Evolutionary conservation across 2,113 vertebrate genomes (phyloP), one percentile per base, ranked within the genome.

Genomic region (Columbina picui): DNA sequence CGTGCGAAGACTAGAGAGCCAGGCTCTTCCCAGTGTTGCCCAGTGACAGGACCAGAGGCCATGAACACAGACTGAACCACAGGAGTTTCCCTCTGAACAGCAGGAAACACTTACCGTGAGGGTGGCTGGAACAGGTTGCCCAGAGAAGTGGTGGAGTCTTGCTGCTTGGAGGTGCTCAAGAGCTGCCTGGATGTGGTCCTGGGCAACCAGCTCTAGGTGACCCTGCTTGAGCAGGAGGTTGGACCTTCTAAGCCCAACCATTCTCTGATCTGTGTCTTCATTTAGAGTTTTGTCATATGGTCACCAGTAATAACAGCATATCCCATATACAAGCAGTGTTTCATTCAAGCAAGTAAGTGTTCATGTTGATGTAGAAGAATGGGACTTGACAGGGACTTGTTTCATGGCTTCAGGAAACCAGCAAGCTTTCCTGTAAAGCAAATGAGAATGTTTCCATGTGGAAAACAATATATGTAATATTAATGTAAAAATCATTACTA

Each of bases 1-100:
- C 3, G 1, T 38, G 12, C 29, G 41, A 8, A 52, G 45, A 36
- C 5, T 17, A 52, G 1, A 1, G 14, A 55, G 12, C 9, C 56
- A 60, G 21, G 18, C 34, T 80, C 10, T 60, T 67, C n/a, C n/a
- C 26, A 38, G 13, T 27, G 45, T 14, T 25, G 4, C 16, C 9
- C 29, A 14, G 34, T 43, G 43, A 13, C 41, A 41, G 71, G 18
- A n/a, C 14, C 4, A 39, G 71, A 70, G 65, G 16, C 5, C 27
- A 0, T 41, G 34, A 22, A 14, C 26, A 47, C n/a, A 77, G 7
- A 27, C 5, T 57, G 64, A 52, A 81, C n/a, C 15, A 55, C 23
- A 27, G 9, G 8, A 34, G 6, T 5, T 43, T 85, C 27, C 19
- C 5, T 70, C 32, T 70, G 39, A 70, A 49, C 27, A 29, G 10